Evolutionary conservation across 2,113 vertebrate species (phyloP), one percentile per base, ranked within the genome.

Genomic region (Capreolus pygargus): DNA sequence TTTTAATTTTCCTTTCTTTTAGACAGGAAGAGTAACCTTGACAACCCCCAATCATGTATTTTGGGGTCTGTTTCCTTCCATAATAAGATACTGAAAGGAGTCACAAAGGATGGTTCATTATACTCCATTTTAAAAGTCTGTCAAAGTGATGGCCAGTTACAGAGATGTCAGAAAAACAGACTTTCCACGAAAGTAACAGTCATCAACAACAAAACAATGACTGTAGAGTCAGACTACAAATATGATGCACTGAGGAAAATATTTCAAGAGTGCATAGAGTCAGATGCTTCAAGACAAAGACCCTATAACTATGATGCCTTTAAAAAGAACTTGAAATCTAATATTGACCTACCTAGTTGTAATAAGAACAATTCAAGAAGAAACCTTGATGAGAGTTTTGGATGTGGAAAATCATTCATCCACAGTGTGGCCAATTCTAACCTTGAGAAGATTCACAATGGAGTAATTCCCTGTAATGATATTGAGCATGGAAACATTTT

Each of bases 1-100:
- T 82, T 95, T 87, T 95, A 61, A 84, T 97, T 95, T 83, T 93
- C 91, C 60, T 89, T 96, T 93, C 67, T 93, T 97, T 97, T 92
- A 98, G 97, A 92, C 50, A 96, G 60, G 79, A 97, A 92, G 84
- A 96, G 50, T 94, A 86, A 93, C 30, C 54, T 81, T 93, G 82
- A 97, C 45, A 95, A 81, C n/a, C 30, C 70, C 50, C 70, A 89
- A 30, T 67, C 96, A 36, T 96, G 19, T 89, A 50, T 86, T 89
- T 94, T 91, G 87, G 92, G 43, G n/a, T 60, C 87, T 89, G 23
- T 95, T 91, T 97, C 93, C 87, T 96, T 94, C 30, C 87, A 36
- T 78, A 93, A 97, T 89, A 95, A 97, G 55, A 95, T 91, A 58
- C 7, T 95, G 28, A 97, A 97, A 96, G 70, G 90, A 96, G 30